These are phyloP conservation scores for Lota lota DNA, from an alignment of 2,113 vertebrate genomes.

Conservation along the genomic window DNA sequence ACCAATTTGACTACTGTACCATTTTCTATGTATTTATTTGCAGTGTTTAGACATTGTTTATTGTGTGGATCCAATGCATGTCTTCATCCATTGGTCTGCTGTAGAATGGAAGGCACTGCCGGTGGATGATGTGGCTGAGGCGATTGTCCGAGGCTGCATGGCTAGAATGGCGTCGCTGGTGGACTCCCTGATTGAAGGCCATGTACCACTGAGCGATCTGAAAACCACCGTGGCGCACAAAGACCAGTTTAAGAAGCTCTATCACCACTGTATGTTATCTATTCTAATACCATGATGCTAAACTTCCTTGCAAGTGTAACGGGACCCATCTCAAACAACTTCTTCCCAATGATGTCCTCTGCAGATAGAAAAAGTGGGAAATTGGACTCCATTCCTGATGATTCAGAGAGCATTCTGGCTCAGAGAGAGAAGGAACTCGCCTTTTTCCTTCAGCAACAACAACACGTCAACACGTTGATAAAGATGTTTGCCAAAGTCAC, in stretches of 20 bases:
- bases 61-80: too few relatives aligned
- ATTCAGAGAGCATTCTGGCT: constrained; percentile 38
- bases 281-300: neutral
- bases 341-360: constrained; percentile 5
- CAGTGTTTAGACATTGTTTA: neutral
- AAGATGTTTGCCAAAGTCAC: constrained; percentile 72
- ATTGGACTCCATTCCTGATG: constrained; percentile 18
- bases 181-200: constrained; percentile 53
- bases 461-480: constrained; percentile 58
- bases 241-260: constrained; percentile 54
- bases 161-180: constrained; percentile 40
- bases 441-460: constrained; percentile 28
- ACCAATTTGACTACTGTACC: too few relatives aligned
- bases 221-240: constrained; percentile 47
- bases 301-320: too few relatives aligned
- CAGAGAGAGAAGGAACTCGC: constrained; percentile 57
- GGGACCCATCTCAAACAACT: too few relatives aligned
- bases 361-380: constrained; percentile 52
- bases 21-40: neutral
- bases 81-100: neutral
- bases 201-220: constrained; percentile 53
- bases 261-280: constrained; percentile 56
- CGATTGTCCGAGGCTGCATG: constrained; percentile 42
- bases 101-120: constrained; percentile 53
- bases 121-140: constrained; percentile 48